A percentile compares a stretch with the other conserved stretches of the same genome.
Conservation (phyloP, 1,140 invertebrate species). For the Leptoteleia sp. region DNA sequence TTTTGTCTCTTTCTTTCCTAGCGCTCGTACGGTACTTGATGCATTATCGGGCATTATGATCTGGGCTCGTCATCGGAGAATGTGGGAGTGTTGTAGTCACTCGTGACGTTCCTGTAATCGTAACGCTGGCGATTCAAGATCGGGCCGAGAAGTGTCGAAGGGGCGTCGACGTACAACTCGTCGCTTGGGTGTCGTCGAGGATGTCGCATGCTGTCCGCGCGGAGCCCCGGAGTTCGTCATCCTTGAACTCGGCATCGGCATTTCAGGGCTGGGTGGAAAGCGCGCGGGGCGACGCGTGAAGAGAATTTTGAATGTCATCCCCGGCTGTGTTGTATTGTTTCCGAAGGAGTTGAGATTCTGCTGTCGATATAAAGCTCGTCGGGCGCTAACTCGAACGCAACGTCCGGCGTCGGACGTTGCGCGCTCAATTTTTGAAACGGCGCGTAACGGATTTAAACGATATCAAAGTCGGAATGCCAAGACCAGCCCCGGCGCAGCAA, state of each 20-base stretch:
- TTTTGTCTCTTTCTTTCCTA: slow-evolving; percentile 20
- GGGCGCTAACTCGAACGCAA: no score
- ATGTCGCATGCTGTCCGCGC: slow-evolving; percentile 56
- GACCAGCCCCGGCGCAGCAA: slow-evolving; percentile 4
- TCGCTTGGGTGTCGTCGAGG: slow-evolving; percentile 62
- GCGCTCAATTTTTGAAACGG: slow-evolving; percentile 35
- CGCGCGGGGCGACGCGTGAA: slow-evolving; percentile 51
- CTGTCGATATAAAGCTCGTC: no score
- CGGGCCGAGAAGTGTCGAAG: slow-evolving; percentile 71
- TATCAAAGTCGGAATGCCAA: slow-evolving; percentile 31
- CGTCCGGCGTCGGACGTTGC: slow-evolving; percentile 25
- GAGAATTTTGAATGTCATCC: slow-evolving; percentile 62
- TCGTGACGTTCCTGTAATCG: slow-evolving; percentile 63
- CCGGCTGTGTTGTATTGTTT: slow-evolving; percentile 54
- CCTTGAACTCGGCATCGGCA: slow-evolving; percentile 61
- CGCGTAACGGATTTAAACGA: slow-evolving; percentile 36
- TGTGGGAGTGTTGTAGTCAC: slow-evolving; percentile 77
- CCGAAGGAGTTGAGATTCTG: slow-evolving; percentile 50
- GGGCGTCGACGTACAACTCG: slow-evolving; percentile 68
- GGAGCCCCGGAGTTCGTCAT: slow-evolving; percentile 50
- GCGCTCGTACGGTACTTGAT: slow-evolving; percentile 44
- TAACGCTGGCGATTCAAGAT: slow-evolving; percentile 61
- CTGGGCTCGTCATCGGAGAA: slow-evolving; percentile 79
- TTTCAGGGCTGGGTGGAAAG: slow-evolving; percentile 63
- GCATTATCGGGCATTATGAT: slow-evolving; percentile 73